Evolutionary conservation across 2,113 vertebrate species (phyloP).

Genomic region (Camelus dromedarius): DNA sequence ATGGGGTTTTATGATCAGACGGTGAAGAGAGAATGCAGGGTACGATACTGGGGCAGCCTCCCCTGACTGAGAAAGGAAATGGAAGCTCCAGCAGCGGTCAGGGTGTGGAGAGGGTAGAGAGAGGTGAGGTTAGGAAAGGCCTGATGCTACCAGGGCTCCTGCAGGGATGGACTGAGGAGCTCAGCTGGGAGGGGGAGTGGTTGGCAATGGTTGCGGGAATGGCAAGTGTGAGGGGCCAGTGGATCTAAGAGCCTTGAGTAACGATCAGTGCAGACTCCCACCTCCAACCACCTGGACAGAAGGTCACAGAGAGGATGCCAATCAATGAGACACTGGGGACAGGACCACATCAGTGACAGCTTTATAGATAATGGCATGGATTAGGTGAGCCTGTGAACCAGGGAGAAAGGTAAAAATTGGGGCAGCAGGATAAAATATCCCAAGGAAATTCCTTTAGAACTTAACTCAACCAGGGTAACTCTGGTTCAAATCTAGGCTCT

Average conservation of each 20-base stretch:
- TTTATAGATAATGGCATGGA: background rate
- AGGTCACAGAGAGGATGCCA: background rate
- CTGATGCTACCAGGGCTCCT: background rate
- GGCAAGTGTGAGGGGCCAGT: background rate
- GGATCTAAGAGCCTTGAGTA: background rate
- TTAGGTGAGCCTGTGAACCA: background rate
- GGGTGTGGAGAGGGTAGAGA: background rate
- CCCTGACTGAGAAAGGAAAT: background rate
- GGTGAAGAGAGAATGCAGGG: background rate
- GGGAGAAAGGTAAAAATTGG: background rate
- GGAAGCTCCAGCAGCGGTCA: background rate
- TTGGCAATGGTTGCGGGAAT: background rate
- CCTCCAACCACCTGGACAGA: background rate
- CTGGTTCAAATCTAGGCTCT: conserved; percentile 5
- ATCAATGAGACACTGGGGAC: background rate
- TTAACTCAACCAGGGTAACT: conserved; percentile 17
- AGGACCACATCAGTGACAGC: background rate
- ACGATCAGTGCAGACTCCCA: background rate
- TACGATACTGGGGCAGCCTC: background rate
- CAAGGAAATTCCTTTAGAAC: background rate
- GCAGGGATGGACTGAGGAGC: background rate
- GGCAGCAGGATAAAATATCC: background rate
- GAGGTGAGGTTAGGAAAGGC: background rate
- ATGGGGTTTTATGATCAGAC: background rate
- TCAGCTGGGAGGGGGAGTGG: background rate